These are phyloP conservation scores for Cheilosia impressa DNA, from an alignment of 2,888 invertebrate genomes.

Conservation along the genomic window DNA sequence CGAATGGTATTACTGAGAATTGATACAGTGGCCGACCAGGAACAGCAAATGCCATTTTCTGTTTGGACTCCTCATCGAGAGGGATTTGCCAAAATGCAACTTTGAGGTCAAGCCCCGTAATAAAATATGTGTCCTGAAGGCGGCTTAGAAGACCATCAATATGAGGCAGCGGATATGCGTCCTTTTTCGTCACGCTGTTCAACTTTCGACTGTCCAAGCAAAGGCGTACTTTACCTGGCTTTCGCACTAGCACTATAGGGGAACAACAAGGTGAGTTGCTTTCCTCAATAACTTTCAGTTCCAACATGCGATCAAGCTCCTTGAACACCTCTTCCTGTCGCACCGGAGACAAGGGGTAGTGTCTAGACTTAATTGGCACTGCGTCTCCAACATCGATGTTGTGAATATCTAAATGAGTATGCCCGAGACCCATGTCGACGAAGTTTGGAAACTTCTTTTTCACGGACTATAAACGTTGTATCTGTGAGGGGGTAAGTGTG, in stretches of 20 bases:
- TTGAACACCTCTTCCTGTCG: background rate
- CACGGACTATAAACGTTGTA: too few relatives aligned
- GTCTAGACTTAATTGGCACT: background rate
- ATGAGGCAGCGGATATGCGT: background rate
- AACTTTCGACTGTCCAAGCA: too few relatives aligned
- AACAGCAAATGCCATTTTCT: conserved; percentile 11
- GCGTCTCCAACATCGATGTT: background rate
- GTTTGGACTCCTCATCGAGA: background rate
- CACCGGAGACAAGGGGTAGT: background rate
- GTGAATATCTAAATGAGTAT: too few relatives aligned
- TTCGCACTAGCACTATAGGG: conserved; percentile 76
- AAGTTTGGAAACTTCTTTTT: too few relatives aligned
- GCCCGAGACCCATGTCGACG: too few relatives aligned
- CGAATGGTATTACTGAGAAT: conserved; percentile 14
- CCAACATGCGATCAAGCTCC: background rate
- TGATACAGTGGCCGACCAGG: conserved; percentile 7
- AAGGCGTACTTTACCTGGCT: conserved; percentile 31
- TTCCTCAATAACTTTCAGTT: background rate
- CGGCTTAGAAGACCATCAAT: conserved; percentile 72
- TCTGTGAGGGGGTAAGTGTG: too few relatives aligned
- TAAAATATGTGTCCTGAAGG: conserved; percentile 45
- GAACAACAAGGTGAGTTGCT: too few relatives aligned
- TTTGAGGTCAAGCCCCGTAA: too few relatives aligned
- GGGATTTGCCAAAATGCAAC: conserved; percentile 38
- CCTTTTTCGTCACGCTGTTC: too few relatives aligned